These are phyloP conservation scores for Penaeus japonicus DNA, from an alignment of 1,140 invertebrate genomes.

Conservation along the genomic window DNA sequence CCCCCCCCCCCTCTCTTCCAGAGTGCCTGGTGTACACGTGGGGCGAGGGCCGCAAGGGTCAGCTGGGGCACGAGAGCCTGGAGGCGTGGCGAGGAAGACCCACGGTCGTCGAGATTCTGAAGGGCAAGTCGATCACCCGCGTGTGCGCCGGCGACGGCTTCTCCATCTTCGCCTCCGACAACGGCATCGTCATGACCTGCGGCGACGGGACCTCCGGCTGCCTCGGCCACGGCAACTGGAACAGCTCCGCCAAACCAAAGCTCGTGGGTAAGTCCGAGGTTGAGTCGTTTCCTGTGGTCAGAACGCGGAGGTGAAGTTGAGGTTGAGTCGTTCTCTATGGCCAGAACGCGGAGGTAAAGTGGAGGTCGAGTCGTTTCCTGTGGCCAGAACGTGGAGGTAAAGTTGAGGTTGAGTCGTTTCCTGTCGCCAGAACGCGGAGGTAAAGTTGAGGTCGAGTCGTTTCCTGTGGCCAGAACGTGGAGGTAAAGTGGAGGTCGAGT, in stretches of 20 bases:
- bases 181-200: constrained; percentile 77
- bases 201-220: constrained; percentile 74
- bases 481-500: no score
- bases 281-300: no score
- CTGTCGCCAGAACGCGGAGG: no score
- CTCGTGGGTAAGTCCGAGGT: constrained; percentile 66
- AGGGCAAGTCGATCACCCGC: constrained; percentile 71
- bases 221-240: constrained; percentile 73
- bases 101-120: constrained; percentile 69
- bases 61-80: constrained; percentile 73
- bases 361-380: no score
- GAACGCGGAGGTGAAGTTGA: no score
- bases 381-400: no score
- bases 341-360: no score
- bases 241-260: constrained; percentile 70
- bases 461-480: no score
- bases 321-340: no score
- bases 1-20: constrained; percentile 1
- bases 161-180: constrained; percentile 73
- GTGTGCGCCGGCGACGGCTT: constrained; percentile 69
- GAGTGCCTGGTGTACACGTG: constrained; percentile 76
- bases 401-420: no score
- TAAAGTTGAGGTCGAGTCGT: no score
- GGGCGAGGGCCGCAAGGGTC: constrained; percentile 75
- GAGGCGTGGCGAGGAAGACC: constrained; percentile 69